Evolutionary conservation across 2,113 vertebrate genomes (phyloP).

Genomic region (Desmodus rotundus): DNA sequence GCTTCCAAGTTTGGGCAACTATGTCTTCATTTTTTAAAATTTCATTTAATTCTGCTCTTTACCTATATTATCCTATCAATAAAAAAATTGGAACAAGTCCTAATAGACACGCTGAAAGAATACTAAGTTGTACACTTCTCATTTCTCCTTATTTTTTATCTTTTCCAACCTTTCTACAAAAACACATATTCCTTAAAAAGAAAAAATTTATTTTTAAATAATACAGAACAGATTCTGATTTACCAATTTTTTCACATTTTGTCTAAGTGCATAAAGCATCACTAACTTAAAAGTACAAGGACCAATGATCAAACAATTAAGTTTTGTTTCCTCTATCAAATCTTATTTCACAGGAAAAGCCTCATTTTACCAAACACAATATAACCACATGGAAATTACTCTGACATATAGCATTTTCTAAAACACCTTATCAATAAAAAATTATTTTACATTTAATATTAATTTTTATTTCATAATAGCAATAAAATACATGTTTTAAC

Average conservation of each 20-base stretch:
- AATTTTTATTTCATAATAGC: neutral
- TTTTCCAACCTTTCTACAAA: neutral
- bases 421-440: neutral
- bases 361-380: neutral
- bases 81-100: neutral
- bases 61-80: neutral
- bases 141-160: neutral
- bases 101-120: neutral
- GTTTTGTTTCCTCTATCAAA: slow-evolving; percentile 2
- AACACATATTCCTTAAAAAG: neutral
- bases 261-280: neutral
- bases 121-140: neutral
- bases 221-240: neutral
- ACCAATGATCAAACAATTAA: neutral
- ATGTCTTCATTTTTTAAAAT: neutral
- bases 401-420: neutral
- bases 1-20: neutral
- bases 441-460: neutral
- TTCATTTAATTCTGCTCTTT: neutral
- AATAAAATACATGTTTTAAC: neutral
- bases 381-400: neutral
- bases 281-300: neutral
- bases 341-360: neutral
- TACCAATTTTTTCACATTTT: neutral
- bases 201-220: neutral